Evolutionary conservation across 1,140 invertebrate genomes (phyloP).

Genomic region (Euwallacea similis): DNA sequence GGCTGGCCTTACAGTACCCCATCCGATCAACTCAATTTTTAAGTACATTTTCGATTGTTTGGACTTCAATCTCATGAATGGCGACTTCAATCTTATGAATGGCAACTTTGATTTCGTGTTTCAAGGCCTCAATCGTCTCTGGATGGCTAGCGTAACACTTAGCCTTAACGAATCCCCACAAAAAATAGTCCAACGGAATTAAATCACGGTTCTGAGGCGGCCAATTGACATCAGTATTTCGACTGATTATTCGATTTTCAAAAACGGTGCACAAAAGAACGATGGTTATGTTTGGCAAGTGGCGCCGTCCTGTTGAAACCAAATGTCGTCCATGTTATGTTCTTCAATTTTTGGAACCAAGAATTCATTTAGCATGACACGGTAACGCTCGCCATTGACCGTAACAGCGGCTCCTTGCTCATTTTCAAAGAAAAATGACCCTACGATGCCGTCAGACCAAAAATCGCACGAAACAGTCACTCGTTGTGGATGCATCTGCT

Average conservation of each 20-base stretch:
- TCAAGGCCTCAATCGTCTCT: constrained; percentile 10
- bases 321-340: constrained; percentile 38
- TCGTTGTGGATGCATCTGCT: constrained; percentile 49
- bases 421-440: constrained; percentile 43
- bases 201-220: constrained; percentile 54
- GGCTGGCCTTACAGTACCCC: constrained; percentile 13
- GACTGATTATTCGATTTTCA: constrained; percentile 24
- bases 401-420: constrained; percentile 21
- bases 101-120: constrained; percentile 14
- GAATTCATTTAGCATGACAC: constrained; percentile 33
- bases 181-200: constrained; percentile 52
- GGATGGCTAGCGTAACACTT: constrained; percentile 45
- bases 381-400: constrained; percentile 37
- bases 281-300: constrained; percentile 30
- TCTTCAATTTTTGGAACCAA: constrained; percentile 40
- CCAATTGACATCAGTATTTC: constrained; percentile 47
- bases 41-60: constrained; percentile 25
- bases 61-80: constrained; percentile 9
- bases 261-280: constrained; percentile 31
- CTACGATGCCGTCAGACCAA: constrained; percentile 35
- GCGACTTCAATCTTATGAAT: too few relatives aligned
- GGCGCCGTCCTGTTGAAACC: constrained; percentile 45
- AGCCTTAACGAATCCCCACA: constrained; percentile 54
- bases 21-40: constrained; percentile 21
- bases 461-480: constrained; percentile 48